These are phyloP conservation scores for Drosophila robusta DNA, from an alignment of 2,888 invertebrate species.

Conservation along the genomic window DNA sequence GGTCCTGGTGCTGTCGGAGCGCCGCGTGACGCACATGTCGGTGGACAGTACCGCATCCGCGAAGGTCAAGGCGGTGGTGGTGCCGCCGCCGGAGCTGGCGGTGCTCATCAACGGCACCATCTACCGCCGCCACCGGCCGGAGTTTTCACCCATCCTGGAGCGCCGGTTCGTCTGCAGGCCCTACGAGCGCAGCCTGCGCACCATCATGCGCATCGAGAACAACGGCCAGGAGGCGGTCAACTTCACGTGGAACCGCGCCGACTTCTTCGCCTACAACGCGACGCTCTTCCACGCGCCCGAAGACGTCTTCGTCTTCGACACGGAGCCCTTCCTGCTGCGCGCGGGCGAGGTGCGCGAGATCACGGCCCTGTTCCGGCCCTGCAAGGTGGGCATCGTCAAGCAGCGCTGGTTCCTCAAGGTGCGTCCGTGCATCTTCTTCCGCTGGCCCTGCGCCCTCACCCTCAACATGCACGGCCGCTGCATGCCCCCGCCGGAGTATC, in stretches of 20 bases:
- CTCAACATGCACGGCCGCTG: constrained; percentile 71
- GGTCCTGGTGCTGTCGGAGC: neutral
- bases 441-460: constrained; percentile 52
- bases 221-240: constrained; percentile 50
- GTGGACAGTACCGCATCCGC: neutral
- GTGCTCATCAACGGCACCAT: constrained; percentile 55
- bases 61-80: neutral
- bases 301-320: constrained; percentile 74
- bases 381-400: constrained; percentile 66
- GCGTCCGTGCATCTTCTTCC: constrained; percentile 61
- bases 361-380: constrained; percentile 66
- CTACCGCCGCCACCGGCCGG: constrained; percentile 35
- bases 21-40: neutral
- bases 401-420: constrained; percentile 73
- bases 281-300: constrained; percentile 43
- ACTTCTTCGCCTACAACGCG: constrained; percentile 61
- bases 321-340: constrained; percentile 57
- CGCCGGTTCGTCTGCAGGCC: constrained; percentile 69
- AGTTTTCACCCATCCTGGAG: constrained; percentile 56
- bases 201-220: constrained; percentile 72
- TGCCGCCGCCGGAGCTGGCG: neutral
- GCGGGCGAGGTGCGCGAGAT: constrained; percentile 61
- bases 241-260: constrained; percentile 61
- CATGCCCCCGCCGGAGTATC: constrained; percentile 62
- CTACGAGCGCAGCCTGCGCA: constrained; percentile 60